A percentile compares a stretch with the other conserved stretches of the same genome.
Conservation (phyloP, 1,140 invertebrate genomes). For the Camponotus floridanus region DNA sequence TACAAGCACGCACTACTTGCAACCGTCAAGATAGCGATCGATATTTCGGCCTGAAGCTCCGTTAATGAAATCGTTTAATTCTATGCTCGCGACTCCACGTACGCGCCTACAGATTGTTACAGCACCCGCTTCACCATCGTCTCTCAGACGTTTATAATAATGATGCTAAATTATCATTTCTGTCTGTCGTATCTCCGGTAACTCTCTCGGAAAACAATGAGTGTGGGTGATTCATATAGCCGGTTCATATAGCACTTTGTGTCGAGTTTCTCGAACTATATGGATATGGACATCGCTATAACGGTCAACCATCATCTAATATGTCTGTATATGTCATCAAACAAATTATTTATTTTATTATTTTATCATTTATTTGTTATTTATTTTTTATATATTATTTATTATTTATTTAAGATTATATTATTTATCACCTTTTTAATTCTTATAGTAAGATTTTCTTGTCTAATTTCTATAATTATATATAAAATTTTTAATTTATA, state of each 20-base stretch:
- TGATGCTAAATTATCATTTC: conserved; percentile 72
- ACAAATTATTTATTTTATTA: background rate
- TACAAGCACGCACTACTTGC: conserved; percentile 34
- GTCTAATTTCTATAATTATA: background rate
- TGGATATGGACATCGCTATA: background rate
- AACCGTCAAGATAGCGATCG: conserved; percentile 32
- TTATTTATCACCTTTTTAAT: background rate
- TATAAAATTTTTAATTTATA: background rate
- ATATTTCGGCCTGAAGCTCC: conserved; percentile 52
- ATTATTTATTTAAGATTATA: too few relatives aligned
- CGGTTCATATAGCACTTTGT: background rate
- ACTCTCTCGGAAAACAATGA: conserved; percentile 44
- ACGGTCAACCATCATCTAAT: background rate
- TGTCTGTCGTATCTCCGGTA: conserved; percentile 63
- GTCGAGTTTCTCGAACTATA: conserved; percentile 1
- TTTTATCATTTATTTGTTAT: too few relatives aligned
- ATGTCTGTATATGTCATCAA: background rate
- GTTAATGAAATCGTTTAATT: conserved; percentile 69
- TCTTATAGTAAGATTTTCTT: too few relatives aligned
- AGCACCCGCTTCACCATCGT: conserved; percentile 23
- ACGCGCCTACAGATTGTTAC: conserved; percentile 11
- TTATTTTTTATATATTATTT: too few relatives aligned
- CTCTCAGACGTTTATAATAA: conserved; percentile 69
- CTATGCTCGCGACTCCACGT: conserved; percentile 28
- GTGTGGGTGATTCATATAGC: conserved; percentile 58